phyloP scores from a whole-genome alignment of 1,140 invertebrate species.

The Drosophila malerkotliana region DNA sequence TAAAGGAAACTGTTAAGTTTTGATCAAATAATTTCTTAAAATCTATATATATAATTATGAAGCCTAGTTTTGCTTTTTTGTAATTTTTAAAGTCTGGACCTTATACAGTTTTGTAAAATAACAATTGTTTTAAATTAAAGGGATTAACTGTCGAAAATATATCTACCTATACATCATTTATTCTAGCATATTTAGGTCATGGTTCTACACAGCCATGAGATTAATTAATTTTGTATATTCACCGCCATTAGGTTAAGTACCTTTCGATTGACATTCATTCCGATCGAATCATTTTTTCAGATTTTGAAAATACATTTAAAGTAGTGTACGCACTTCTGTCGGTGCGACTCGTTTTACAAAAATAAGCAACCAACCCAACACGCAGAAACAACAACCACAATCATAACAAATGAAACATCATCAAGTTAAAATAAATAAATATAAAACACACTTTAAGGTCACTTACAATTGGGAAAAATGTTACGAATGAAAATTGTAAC shows the following conservation, averaged over 20 bases:
- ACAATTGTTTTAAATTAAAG: too few species aligned
- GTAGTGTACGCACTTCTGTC: neutral
- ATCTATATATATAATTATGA: neutral
- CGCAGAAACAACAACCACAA: constrained; percentile 25
- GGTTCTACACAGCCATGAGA: too few species aligned
- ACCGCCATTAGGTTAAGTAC: neutral
- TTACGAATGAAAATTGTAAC: constrained; percentile 61
- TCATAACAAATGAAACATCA: constrained; percentile 50
- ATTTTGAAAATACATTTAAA: neutral
- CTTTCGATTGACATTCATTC: neutral
- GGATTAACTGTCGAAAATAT: too few species aligned
- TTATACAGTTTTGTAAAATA: too few species aligned
- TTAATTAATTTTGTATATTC: neutral
- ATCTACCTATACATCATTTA: too few species aligned
- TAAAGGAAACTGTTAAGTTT: neutral
- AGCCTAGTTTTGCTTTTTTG: neutral
- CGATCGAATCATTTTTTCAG: too few species aligned
- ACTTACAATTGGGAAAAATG: constrained; percentile 84
- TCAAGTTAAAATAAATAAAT: constrained; percentile 33
- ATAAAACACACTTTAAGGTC: constrained; percentile 84
- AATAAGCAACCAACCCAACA: constrained; percentile 30
- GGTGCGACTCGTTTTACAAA: constrained; percentile 1
- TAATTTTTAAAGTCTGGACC: neutral
- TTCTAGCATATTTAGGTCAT: too few species aligned
- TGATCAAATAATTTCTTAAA: neutral